Conservation (phyloP, 2,888 invertebrate species). For the Watsonalla cultraria region DNA sequence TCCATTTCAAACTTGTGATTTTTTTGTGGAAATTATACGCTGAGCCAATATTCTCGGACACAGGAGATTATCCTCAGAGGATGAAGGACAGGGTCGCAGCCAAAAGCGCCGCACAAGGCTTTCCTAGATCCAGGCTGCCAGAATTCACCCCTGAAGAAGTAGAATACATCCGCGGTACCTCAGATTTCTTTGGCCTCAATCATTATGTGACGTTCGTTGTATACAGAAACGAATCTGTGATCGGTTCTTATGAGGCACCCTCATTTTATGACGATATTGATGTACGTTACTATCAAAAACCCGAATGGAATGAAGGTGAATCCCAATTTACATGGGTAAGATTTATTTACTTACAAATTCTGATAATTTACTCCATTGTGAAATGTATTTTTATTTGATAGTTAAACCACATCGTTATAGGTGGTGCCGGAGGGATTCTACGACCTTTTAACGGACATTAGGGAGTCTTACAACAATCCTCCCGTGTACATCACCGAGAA, state of each 20-base stretch:
- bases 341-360: background rate
- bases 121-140: constrained; percentile 76
- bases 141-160: constrained; percentile 79
- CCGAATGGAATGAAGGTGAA: constrained; percentile 20
- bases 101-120: constrained; percentile 78
- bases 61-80: constrained; percentile 80
- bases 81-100: constrained; percentile 76
- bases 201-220: constrained; percentile 78
- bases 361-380: no score
- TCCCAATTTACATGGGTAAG: constrained; percentile 16
- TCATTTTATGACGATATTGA: constrained; percentile 34
- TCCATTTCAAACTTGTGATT: background rate
- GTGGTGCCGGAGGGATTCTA: constrained; percentile 77
- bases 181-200: constrained; percentile 86
- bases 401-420: constrained; percentile 18
- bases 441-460: constrained; percentile 68
- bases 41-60: constrained; percentile 78
- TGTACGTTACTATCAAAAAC: constrained; percentile 11
- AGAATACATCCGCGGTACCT: constrained; percentile 68
- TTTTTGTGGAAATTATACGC: constrained; percentile 76
- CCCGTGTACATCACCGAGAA: constrained; percentile 78
- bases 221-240: constrained; percentile 39
- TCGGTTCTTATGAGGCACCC: constrained; percentile 20
- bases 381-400: background rate
- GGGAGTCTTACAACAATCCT: constrained; percentile 67